phyloP scores from a whole-genome alignment of 2,888 invertebrate species.

The Noctua fimbriata region DNA sequence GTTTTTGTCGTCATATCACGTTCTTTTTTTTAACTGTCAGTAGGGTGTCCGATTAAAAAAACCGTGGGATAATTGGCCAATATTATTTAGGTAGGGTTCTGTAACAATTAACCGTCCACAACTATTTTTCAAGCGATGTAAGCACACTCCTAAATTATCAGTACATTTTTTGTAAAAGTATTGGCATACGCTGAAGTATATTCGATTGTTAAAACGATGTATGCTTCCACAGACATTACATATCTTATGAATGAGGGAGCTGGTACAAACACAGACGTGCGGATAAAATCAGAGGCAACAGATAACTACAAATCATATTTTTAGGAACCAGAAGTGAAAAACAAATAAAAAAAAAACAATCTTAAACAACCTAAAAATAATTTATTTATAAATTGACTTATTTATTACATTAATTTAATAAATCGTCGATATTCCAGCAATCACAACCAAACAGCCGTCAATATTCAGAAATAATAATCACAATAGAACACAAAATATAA shows the following conservation, averaged over 20 bases:
- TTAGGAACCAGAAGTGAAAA: too few species aligned
- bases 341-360: too few species aligned
- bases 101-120: background rate
- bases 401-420: too few species aligned
- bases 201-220: background rate
- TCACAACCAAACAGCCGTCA: too few species aligned
- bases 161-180: background rate
- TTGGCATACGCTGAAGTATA: background rate
- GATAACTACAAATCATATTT: conserved; percentile 1
- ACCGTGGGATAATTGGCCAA: background rate
- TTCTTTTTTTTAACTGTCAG: background rate
- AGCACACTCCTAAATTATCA: background rate
- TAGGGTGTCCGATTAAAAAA: background rate
- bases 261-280: background rate
- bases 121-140: background rate
- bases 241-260: background rate
- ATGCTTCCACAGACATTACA: background rate
- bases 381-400: too few species aligned
- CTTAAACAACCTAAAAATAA: too few species aligned
- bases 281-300: background rate
- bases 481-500: too few species aligned
- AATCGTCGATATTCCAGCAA: too few species aligned
- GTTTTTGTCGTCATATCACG: background rate
- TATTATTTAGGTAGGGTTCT: background rate
- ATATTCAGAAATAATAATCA: too few species aligned